Evolutionary conservation across 2,888 invertebrate genomes (phyloP), one percentile per base, ranked within the genome.

Genomic region (Pristionchus mayeri): DNA sequence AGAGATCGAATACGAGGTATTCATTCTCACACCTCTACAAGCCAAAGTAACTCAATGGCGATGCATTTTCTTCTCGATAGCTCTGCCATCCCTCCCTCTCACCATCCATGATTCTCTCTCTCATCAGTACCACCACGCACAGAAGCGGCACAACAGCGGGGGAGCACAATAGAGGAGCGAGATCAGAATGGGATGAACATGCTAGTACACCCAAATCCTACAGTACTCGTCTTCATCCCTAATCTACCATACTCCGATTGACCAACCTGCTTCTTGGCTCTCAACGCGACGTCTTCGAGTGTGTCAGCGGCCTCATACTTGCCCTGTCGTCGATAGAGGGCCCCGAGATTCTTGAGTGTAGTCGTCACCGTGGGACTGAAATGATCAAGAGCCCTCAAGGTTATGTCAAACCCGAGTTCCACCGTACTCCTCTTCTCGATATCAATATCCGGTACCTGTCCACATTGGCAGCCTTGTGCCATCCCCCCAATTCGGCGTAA

Each of bases 231-330:
- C 30, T 27, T 48, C 24, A 9, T 27, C 78, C 3, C 4, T 27
- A 27, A 30, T 16, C 48, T 78, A 78, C 78, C 52, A 50, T 78
- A 97, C 44, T 13, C 44, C 44, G 7, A 13, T 13, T 9, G 7
- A 18, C 54, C n/a, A 18, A 63, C 97, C 95, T 97, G 97, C 95
- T 97, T 97, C 94, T 97, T 95, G 93, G 97, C 97, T 93, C 98
- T 95, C 90, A 98, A 95, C 57, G 98, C 98, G 94, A 98, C 98
- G 94, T 99, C 98, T 93, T 99, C 99, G 44, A 99, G 95, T 0
- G 98, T 98, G 94, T 99, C 98, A 0, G 99, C 99, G 11, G 99
- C 99, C 94, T 98, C 98, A 94, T 97, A 98, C 94, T 98, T 99
- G 91, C 98, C 98, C 94, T 99, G 98, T 88, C 98, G 95, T 92